A percentile compares a stretch with the other conserved stretches of the same genome.
These are phyloP conservation scores for Apis florea DNA, from an alignment of 1,140 invertebrate genomes.

Conservation along the genomic window DNA sequence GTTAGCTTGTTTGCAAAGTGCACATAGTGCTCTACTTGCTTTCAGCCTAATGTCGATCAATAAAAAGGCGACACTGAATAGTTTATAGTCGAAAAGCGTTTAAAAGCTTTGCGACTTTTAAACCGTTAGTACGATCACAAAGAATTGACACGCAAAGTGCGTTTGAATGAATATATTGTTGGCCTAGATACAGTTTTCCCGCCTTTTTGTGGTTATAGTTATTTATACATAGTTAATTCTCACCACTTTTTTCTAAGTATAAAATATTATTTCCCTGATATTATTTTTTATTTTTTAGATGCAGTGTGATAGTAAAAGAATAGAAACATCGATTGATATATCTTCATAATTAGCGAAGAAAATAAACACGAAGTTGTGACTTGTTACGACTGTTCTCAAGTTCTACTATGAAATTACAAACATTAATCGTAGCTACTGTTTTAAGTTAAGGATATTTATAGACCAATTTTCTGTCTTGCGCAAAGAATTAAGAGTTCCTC, in stretches of 20 bases:
- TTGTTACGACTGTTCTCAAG: neutral
- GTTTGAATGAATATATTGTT: neutral
- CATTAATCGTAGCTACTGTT: neutral
- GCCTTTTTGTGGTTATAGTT: neutral
- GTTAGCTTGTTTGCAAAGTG: constrained; percentile 45
- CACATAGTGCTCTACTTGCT: constrained; percentile 23
- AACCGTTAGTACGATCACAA: neutral
- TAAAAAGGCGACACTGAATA: constrained; percentile 25
- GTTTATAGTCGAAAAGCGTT: constrained; percentile 4
- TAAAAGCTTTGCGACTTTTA: constrained; percentile 17
- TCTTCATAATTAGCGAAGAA: too few species aligned
- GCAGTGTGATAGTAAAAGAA: too few species aligned
- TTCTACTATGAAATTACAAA: neutral
- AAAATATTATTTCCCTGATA: neutral
- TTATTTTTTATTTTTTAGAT: neutral
- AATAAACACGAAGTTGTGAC: rapidly evolving
- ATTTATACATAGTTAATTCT: neutral
- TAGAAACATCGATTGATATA: too few species aligned
- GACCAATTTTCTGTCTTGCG: neutral
- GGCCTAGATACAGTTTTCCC: neutral
- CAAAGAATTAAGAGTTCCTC: neutral
- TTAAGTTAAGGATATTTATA: constrained; percentile 12
- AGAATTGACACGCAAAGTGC: neutral
- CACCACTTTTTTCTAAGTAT: neutral
- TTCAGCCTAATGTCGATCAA: constrained; percentile 40